Conservation (phyloP, 2,888 invertebrate species). For the Dryomyza anilis region DNA sequence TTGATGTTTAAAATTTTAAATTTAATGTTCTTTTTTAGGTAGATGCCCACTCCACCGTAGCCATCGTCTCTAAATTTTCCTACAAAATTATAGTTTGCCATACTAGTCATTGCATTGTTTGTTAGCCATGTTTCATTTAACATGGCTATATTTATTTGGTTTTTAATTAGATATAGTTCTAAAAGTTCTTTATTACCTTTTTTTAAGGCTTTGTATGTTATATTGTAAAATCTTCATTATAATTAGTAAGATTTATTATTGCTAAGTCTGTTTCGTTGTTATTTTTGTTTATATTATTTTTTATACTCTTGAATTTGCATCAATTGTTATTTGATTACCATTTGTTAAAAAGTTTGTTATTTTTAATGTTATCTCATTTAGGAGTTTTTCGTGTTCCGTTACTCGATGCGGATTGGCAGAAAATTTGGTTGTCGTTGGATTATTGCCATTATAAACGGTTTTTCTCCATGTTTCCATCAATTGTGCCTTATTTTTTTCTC, state of each 20-base stretch:
- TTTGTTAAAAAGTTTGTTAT: too few species aligned
- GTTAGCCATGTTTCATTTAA: slow-evolving; percentile 22
- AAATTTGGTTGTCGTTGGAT: too few species aligned
- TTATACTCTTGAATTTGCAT: too few species aligned
- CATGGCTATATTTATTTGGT: slow-evolving; percentile 18
- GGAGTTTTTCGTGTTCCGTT: too few species aligned
- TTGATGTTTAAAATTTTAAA: slow-evolving; percentile 6
- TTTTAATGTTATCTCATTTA: too few species aligned
- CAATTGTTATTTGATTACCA: too few species aligned
- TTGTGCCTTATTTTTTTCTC: neutral
- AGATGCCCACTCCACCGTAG: slow-evolving; percentile 22
- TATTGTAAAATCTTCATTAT: slow-evolving; percentile 13
- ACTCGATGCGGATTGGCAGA: neutral
- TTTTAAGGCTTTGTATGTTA: slow-evolving; percentile 26
- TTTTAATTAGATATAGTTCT: slow-evolving; percentile 11
- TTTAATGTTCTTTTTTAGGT: slow-evolving; percentile 18
- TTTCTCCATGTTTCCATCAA: neutral
- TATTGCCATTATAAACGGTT: too few species aligned
- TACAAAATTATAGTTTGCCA: slow-evolving; percentile 20
- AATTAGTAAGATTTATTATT: neutral
- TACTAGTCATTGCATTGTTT: slow-evolving; percentile 6
- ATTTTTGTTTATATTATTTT: neutral
- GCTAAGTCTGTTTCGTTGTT: neutral
- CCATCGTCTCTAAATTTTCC: slow-evolving; percentile 10
- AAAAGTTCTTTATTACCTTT: slow-evolving; percentile 13